A percentile compares a stretch with the other conserved stretches of the same genome.
Evolutionary conservation across 1,140 invertebrate genomes (phyloP).

Genomic region (Drosophila sulfurigaster): DNA sequence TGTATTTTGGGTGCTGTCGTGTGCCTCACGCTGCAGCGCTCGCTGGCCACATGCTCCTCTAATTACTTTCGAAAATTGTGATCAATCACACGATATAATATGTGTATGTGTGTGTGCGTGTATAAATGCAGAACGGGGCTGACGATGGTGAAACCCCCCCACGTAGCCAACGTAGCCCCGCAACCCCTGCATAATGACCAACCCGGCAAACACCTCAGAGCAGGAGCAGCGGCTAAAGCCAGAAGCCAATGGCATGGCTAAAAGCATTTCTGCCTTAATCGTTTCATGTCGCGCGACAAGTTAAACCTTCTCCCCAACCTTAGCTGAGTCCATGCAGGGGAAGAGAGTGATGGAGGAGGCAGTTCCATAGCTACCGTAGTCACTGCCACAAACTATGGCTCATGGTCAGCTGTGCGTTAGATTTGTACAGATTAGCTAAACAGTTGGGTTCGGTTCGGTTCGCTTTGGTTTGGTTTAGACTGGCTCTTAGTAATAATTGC

Average conservation of each 20-base stretch:
- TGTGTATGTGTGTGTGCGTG: constrained; percentile 21
- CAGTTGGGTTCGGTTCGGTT: constrained; percentile 23
- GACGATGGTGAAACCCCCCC: background rate
- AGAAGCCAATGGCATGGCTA: constrained; percentile 65
- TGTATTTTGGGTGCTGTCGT: constrained; percentile 1
- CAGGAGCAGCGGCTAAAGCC: constrained; percentile 24
- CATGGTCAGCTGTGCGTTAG: constrained; percentile 38
- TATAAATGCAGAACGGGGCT: constrained; percentile 26
- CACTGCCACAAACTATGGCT: constrained; percentile 3
- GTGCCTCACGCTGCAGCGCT: background rate
- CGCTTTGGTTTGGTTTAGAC: constrained; percentile 9
- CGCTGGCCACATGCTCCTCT: constrained; percentile 51
- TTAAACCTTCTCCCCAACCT: constrained; percentile 36
- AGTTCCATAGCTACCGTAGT: constrained; percentile 30
- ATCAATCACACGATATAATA: constrained; percentile 65
- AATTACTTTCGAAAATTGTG: constrained; percentile 76
- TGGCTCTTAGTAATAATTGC: constrained; percentile 68
- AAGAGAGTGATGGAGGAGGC: background rate
- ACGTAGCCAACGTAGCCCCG: background rate
- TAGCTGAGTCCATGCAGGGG: constrained; percentile 4
- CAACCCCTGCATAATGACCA: constrained; percentile 44
- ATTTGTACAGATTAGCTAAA: constrained; percentile 54
- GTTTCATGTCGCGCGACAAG: constrained; percentile 69
- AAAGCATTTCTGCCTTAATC: constrained; percentile 70
- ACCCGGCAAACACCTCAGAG: constrained; percentile 50